These are phyloP conservation scores for Lepus europaeus DNA, from an alignment of 2,113 vertebrate species.

Conservation along the genomic window DNA sequence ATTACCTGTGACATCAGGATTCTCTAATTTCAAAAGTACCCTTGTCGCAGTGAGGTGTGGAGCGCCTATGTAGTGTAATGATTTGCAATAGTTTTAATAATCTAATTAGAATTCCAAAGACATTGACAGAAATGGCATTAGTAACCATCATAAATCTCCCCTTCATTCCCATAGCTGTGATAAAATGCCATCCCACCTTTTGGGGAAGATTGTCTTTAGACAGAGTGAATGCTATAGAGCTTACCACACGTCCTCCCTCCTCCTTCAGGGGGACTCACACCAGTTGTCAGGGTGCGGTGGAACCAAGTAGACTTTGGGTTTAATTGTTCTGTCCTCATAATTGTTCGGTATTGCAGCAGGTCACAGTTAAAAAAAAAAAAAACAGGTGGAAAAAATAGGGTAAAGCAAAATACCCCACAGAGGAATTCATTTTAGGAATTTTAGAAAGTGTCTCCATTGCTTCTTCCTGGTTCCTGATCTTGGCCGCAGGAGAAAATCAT, in stretches of 20 bases:
- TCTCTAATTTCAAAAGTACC: slow-evolving; percentile 83
- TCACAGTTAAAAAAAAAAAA: slow-evolving; percentile 65
- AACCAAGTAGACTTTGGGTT: slow-evolving; percentile 84
- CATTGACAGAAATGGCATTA: slow-evolving; percentile 84
- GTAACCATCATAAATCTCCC: slow-evolving; percentile 85
- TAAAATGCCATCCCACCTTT: slow-evolving; percentile 86
- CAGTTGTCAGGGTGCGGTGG: slow-evolving; percentile 82
- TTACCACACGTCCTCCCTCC: slow-evolving; percentile 81
- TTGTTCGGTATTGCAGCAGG: slow-evolving; percentile 72
- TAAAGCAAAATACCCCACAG: slow-evolving; percentile 67
- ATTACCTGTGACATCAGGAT: slow-evolving; percentile 85
- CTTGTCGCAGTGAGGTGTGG: slow-evolving; percentile 72
- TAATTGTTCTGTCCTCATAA: slow-evolving; percentile 83
- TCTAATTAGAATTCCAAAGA: slow-evolving; percentile 89
- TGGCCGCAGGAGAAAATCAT: not conserved
- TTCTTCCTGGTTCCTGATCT: slow-evolving; percentile 69
- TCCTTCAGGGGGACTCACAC: slow-evolving; percentile 81
- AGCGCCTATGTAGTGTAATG: slow-evolving; percentile 85
- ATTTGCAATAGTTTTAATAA: slow-evolving; percentile 90
- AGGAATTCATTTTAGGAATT: slow-evolving; percentile 73
- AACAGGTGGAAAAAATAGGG: slow-evolving; percentile 76
- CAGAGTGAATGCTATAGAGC: slow-evolving; percentile 79
- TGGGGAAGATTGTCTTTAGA: slow-evolving; percentile 84
- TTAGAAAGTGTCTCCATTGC: not conserved
- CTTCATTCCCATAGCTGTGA: slow-evolving; percentile 82